These are phyloP conservation scores for Siderastrea siderea DNA, from an alignment of 92 coral and sea anemone species.

Conservation along the genomic window DNA sequence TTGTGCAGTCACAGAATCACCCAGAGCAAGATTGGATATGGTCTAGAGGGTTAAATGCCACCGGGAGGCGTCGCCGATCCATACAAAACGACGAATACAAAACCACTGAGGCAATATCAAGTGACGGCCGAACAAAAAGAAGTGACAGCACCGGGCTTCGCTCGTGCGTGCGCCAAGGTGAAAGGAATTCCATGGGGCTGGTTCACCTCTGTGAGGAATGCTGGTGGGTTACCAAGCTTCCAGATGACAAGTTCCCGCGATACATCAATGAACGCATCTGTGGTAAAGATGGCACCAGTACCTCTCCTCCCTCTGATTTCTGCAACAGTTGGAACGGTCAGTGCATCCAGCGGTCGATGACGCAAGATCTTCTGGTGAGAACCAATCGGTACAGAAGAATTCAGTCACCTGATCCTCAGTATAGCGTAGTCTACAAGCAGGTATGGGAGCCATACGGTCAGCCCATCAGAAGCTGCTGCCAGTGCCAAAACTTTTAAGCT, in stretches of 20 bases:
- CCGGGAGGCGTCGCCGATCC: slow-evolving; percentile 32
- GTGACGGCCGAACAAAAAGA: background rate
- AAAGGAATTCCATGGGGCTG: background rate
- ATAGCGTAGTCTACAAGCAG: slow-evolving; percentile 36
- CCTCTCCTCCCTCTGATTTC: background rate
- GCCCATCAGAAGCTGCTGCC: slow-evolving; percentile 50
- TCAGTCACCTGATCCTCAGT: slow-evolving; percentile 45
- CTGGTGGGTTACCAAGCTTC: slow-evolving; percentile 22
- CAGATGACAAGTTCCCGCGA: slow-evolving; percentile 21
- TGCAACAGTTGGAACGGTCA: slow-evolving; percentile 10
- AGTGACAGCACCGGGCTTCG: background rate
- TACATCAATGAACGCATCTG: slow-evolving; percentile 35
- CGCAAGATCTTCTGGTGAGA: slow-evolving; percentile 29
- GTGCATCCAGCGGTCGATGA: slow-evolving; percentile 31
- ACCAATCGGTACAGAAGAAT: slow-evolving; percentile 23
- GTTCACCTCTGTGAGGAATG: slow-evolving; percentile 38
- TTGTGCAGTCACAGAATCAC: slow-evolving; percentile 1
- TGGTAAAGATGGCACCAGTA: slow-evolving; percentile 2
- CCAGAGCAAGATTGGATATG: slow-evolving; percentile 7
- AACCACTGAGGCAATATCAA: background rate
- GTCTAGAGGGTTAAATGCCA: background rate
- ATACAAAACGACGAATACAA: background rate
- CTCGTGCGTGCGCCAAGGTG: background rate
- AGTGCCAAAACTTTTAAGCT: slow-evolving; percentile 22
- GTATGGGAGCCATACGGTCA: slow-evolving; percentile 26